phyloP scores from a whole-genome alignment of 2,888 invertebrate genomes.

The Drosophila tripunctata region DNA sequence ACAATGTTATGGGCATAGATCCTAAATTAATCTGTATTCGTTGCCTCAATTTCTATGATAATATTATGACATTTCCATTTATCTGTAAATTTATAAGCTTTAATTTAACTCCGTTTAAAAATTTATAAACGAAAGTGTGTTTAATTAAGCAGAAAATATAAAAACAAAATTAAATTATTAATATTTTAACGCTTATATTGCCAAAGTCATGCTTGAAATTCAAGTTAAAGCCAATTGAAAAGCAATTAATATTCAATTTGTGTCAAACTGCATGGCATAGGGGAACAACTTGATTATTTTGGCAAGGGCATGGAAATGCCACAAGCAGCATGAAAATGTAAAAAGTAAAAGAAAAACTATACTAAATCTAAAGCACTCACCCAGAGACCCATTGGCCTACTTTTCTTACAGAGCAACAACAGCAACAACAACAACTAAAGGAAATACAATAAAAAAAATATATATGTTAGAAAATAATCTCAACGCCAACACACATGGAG shows the following conservation, averaged over 20 bases:
- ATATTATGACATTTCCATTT: no score
- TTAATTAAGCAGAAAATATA: no score
- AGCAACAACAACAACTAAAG: conserved; percentile 56
- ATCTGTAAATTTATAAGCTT: no score
- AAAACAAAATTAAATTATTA: no score
- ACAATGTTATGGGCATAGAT: no score
- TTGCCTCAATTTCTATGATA: no score
- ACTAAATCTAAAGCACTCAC: conserved; percentile 75
- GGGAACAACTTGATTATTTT: conserved; percentile 20
- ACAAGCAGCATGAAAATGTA: not conserved
- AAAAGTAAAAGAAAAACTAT: conserved; percentile 28
- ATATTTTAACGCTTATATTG: no score
- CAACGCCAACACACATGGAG: conserved; percentile 56
- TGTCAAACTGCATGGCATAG: conserved; percentile 17
- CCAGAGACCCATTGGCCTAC: conserved; percentile 82
- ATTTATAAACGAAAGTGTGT: no score
- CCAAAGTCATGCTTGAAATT: not conserved
- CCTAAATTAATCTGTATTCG: no score
- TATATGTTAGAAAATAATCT: conserved; percentile 73
- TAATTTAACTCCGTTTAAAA: no score
- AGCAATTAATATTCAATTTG: not conserved
- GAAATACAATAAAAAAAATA: conserved; percentile 56
- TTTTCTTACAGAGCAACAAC: conserved; percentile 69
- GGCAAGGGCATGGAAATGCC: conserved; percentile 50
- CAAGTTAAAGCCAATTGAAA: not conserved